These are phyloP conservation scores for Mimas tiliae DNA, from an alignment of 2,888 invertebrate genomes.

Conservation along the genomic window DNA sequence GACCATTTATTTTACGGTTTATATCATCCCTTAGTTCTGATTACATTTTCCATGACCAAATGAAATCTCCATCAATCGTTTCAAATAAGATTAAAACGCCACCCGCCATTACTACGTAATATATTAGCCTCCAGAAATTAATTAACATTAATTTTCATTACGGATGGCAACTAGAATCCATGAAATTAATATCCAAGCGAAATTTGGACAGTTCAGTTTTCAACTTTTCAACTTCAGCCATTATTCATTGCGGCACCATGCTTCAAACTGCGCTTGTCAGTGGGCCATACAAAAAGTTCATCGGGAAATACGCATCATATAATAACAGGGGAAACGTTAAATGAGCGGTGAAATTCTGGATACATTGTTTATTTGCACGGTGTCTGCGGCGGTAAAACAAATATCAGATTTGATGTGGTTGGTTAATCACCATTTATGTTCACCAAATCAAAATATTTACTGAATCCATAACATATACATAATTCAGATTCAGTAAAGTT, in stretches of 20 bases:
- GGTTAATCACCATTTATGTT: conserved; percentile 1
- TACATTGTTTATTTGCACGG: conserved; percentile 8
- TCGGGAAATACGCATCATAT: conserved; percentile 24
- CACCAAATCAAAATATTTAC: too few species aligned
- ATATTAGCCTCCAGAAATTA: conserved; percentile 9
- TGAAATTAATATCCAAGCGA: conserved; percentile 68
- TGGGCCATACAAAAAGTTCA: conserved; percentile 59
- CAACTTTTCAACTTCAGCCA: conserved; percentile 72
- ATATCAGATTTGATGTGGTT: neutral
- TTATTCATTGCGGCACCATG: conserved; percentile 64
- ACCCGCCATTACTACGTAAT: neutral
- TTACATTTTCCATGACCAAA: neutral
- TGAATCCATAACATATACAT: too few species aligned
- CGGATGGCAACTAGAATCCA: conserved; percentile 54
- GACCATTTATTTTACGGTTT: too few species aligned
- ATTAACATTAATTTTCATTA: conserved; percentile 50
- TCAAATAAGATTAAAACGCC: neutral
- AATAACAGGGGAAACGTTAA: conserved; percentile 25
- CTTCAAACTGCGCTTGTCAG: conserved; percentile 61
- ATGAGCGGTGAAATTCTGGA: conserved; percentile 25
- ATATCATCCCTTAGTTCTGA: too few species aligned
- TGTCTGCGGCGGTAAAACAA: conserved; percentile 1
- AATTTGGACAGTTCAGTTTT: conserved; percentile 70
- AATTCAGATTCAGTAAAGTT: too few species aligned
- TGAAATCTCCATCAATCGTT: neutral